A percentile compares a stretch with the other conserved stretches of the same genome.
Evolutionary conservation across 2,888 invertebrate species (phyloP).

Genomic region (Carterocephalus palaemon): DNA sequence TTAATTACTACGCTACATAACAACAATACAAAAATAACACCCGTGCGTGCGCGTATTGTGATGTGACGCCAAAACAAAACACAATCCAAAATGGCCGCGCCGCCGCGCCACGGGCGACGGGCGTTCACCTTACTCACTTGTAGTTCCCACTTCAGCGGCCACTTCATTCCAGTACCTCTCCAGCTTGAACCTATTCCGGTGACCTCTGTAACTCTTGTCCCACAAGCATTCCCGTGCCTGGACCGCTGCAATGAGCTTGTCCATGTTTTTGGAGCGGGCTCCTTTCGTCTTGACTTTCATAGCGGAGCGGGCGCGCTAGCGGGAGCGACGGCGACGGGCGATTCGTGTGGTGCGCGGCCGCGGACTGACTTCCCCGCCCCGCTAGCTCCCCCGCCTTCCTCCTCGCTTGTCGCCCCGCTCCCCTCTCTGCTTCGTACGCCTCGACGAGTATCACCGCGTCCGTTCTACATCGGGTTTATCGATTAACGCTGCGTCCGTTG

Average conservation of each 20-base stretch:
- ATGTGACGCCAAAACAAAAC: constrained; percentile 25
- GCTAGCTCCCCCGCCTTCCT: constrained; percentile 47
- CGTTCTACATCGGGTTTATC: not conserved
- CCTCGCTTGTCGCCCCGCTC: constrained; percentile 60
- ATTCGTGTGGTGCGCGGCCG: constrained; percentile 49
- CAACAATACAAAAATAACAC: not conserved
- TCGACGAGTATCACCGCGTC: constrained; percentile 32
- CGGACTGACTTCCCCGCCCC: constrained; percentile 46
- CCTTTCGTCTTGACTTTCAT: constrained; percentile 58
- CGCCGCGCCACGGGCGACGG: constrained; percentile 32
- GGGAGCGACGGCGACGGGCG: constrained; percentile 49
- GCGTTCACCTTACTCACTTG: constrained; percentile 66
- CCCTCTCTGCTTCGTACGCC: constrained; percentile 46
- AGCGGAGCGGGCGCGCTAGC: constrained; percentile 56
- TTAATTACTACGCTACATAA: not conserved
- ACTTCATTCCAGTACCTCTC: constrained; percentile 75
- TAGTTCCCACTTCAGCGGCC: constrained; percentile 66
- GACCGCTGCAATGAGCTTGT: constrained; percentile 70
- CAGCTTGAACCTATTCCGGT: constrained; percentile 67
- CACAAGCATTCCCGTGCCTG: constrained; percentile 71
- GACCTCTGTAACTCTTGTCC: constrained; percentile 70
- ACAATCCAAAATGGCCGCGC: constrained; percentile 34
- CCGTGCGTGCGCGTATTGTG: not conserved
- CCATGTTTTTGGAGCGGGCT: constrained; percentile 65
- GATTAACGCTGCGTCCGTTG: not conserved